Evolutionary conservation across 2,113 vertebrate genomes (phyloP).

Genomic region (Charadrius vociferus): DNA sequence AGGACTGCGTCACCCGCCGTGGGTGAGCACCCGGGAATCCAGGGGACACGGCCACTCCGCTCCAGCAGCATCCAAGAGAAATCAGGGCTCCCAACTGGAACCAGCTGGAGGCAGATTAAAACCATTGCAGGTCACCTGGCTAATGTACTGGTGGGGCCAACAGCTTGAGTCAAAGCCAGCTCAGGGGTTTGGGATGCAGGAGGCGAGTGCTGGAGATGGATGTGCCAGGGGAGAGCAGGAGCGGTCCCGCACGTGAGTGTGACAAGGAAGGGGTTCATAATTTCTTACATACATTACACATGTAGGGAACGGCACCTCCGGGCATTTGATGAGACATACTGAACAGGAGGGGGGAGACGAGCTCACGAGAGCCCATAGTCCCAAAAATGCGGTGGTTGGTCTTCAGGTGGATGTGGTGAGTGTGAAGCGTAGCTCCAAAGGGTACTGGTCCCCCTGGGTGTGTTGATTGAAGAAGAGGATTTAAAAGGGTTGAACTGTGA

Average conservation of each 20-base stretch:
- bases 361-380: neutral
- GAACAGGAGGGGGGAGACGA: neutral
- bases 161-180: neutral
- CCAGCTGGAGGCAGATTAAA: neutral
- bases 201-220: neutral
- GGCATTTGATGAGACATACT: neutral
- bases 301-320: neutral
- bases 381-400: accelerated
- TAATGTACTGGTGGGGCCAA: neutral
- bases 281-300: accelerated
- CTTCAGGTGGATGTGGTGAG: neutral
- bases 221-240: neutral
- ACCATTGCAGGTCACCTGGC: neutral
- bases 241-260: accelerated
- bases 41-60: accelerated
- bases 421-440: neutral
- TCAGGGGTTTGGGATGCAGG: neutral
- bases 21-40: neutral
- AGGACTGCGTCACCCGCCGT: accelerated
- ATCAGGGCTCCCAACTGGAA: neutral
- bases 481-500: neutral
- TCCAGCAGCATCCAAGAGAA: neutral
- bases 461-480: neutral
- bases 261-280: neutral
- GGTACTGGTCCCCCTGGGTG: neutral